phyloP scores from a whole-genome alignment of 2,888 invertebrate species.

The Ochropleura plecta region DNA sequence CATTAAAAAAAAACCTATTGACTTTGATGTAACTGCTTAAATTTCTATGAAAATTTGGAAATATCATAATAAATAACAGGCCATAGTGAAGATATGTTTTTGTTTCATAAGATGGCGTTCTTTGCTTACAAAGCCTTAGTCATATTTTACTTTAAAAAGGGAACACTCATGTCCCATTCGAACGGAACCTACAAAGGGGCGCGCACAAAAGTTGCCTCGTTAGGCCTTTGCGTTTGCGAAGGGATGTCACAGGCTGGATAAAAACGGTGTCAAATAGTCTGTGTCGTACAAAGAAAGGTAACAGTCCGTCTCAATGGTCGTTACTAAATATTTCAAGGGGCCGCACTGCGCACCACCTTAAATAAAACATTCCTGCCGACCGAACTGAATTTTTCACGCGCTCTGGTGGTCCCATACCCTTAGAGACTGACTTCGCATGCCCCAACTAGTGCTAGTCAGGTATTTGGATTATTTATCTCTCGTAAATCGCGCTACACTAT shows the following conservation, averaged over 20 bases:
- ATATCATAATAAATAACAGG: too few relatives aligned
- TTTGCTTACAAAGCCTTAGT: not conserved
- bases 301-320: conserved; percentile 79
- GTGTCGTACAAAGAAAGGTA: conserved; percentile 72
- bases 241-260: conserved; percentile 44
- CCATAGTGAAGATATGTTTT: too few relatives aligned
- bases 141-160: conserved; percentile 16
- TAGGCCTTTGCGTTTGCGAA: conserved; percentile 40
- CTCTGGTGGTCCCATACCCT: conserved; percentile 72
- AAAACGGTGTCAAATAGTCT: conserved; percentile 67
- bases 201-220: conserved; percentile 34
- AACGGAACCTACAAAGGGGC: conserved; percentile 33
- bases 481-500: conserved; percentile 46
- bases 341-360: conserved; percentile 85
- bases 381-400: conserved; percentile 84
- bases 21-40: too few relatives aligned
- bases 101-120: conserved; percentile 15
- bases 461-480: conserved; percentile 59
- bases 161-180: conserved; percentile 16
- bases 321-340: conserved; percentile 84
- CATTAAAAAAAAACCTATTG: too few relatives aligned
- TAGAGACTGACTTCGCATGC: conserved; percentile 65
- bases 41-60: too few relatives aligned
- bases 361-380: conserved; percentile 84
- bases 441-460: conserved; percentile 41